These are phyloP conservation scores for Halictus rubicundus DNA, from an alignment of 1,140 invertebrate genomes.

Conservation along the genomic window DNA sequence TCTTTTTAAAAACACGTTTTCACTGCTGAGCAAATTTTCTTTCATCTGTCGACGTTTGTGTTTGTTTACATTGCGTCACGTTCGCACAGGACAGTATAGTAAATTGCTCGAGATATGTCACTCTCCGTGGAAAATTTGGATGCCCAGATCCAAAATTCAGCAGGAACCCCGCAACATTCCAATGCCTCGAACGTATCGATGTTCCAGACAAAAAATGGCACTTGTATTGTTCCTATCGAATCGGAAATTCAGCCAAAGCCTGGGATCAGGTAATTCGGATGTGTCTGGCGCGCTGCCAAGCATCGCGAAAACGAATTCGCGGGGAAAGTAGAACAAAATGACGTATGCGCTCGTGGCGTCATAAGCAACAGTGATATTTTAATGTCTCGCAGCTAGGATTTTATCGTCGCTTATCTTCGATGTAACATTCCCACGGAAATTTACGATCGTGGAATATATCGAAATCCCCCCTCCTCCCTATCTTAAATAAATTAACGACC, in stretches of 20 bases:
- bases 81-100: too few species aligned
- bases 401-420: constrained; percentile 16
- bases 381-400: constrained; percentile 24
- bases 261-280: constrained; percentile 12
- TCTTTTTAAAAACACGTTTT: too few species aligned
- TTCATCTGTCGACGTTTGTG: too few species aligned
- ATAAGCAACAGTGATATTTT: constrained; percentile 41
- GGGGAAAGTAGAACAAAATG: constrained; percentile 60
- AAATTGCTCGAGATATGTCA: neutral
- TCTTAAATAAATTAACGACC: neutral
- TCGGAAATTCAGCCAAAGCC: constrained; percentile 23
- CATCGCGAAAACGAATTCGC: constrained; percentile 54
- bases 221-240: constrained; percentile 23
- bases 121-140: neutral
- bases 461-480: neutral
- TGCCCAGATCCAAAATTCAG: neutral
- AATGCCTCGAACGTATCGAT: neutral
- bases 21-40: too few species aligned
- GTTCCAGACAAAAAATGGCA: too few species aligned
- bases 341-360: constrained; percentile 34
- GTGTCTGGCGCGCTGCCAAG: constrained; percentile 51
- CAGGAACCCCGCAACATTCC: neutral
- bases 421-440: constrained; percentile 9
- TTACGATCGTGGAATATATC: too few species aligned
- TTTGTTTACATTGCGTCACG: too few species aligned